A percentile compares a stretch with the other conserved stretches of the same genome.
phyloP scores from a whole-genome alignment of 2,888 invertebrate genomes.

The Coelopa pilipes region DNA sequence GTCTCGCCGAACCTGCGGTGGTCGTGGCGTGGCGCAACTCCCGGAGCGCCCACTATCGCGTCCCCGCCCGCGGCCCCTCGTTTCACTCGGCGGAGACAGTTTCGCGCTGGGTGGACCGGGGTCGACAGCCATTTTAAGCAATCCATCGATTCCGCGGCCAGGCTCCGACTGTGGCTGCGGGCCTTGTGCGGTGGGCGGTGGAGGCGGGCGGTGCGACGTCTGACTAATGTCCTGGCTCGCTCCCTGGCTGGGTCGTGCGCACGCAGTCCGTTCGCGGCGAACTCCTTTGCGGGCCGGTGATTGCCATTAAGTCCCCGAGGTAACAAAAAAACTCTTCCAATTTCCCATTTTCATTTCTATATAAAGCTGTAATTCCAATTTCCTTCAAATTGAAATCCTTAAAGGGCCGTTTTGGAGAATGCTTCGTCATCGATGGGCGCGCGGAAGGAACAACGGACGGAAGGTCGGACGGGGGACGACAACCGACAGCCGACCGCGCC shows the following conservation, averaged over 20 bases:
- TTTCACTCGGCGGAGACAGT: slow-evolving; percentile 4
- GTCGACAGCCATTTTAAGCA: slow-evolving; percentile 55
- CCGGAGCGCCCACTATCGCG: not conserved
- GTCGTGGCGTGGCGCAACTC: not conserved
- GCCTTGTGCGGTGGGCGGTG: slow-evolving; percentile 9
- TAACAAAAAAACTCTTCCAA: slow-evolving; percentile 46
- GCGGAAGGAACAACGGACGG: slow-evolving; percentile 38
- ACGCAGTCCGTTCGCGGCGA: slow-evolving; percentile 50
- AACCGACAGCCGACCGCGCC: slow-evolving; percentile 20
- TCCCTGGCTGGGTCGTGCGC: slow-evolving; percentile 9
- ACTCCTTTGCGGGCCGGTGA: slow-evolving; percentile 49
- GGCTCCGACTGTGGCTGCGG: not conserved
- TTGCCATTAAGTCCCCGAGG: slow-evolving; percentile 57
- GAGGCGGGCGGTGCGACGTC: not conserved
- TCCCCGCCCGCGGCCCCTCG: too few species aligned
- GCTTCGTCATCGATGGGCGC: slow-evolving; percentile 30
- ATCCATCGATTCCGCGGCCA: slow-evolving; percentile 36
- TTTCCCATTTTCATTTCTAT: slow-evolving; percentile 40
- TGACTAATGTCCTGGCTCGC: not conserved
- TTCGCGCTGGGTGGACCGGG: slow-evolving; percentile 44
- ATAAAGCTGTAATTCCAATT: slow-evolving; percentile 56
- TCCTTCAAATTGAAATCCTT: slow-evolving; percentile 60
- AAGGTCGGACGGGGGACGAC: slow-evolving; percentile 23
- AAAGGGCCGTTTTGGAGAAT: slow-evolving; percentile 54
- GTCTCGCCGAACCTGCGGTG: not conserved